phyloP scores from a whole-genome alignment of 2,888 invertebrate genomes.

The Xestobium rufovillosum region DNA sequence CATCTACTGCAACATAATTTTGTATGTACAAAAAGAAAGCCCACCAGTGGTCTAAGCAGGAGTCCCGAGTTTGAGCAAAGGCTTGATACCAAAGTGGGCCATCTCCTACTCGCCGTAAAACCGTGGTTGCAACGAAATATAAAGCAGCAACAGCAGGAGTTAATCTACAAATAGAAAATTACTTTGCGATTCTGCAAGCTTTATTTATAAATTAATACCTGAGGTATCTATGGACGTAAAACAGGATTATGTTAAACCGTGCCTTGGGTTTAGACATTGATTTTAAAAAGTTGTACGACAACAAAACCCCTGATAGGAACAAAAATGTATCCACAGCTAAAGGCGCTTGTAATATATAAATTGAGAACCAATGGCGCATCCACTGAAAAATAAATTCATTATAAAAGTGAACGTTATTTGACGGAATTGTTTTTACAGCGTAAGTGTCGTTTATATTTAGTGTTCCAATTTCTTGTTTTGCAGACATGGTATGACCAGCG shows the following conservation, averaged over 20 bases:
- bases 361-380: not conserved
- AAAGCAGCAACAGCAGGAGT: not conserved
- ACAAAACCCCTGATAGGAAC: not conserved
- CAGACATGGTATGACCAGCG: slow-evolving; percentile 30
- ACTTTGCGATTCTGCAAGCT: too few relatives aligned
- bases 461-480: not conserved
- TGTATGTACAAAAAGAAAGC: not conserved
- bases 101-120: not conserved
- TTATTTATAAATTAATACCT: not conserved
- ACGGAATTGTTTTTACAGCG: too few relatives aligned
- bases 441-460: not conserved
- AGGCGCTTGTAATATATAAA: not conserved
- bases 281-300: not conserved
- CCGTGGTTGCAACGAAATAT: not conserved
- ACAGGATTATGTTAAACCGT: not conserved
- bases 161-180: slow-evolving; percentile 1
- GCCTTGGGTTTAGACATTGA: not conserved
- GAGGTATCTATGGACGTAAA: not conserved
- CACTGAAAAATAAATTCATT: not conserved
- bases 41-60: not conserved
- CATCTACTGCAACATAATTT: not conserved
- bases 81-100: not conserved
- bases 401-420: not conserved
- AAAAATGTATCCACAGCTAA: slow-evolving; percentile 2
- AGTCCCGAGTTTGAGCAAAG: not conserved